Conservation (phyloP, 2,888 invertebrate species). For the Thymelicus acteon region DNA sequence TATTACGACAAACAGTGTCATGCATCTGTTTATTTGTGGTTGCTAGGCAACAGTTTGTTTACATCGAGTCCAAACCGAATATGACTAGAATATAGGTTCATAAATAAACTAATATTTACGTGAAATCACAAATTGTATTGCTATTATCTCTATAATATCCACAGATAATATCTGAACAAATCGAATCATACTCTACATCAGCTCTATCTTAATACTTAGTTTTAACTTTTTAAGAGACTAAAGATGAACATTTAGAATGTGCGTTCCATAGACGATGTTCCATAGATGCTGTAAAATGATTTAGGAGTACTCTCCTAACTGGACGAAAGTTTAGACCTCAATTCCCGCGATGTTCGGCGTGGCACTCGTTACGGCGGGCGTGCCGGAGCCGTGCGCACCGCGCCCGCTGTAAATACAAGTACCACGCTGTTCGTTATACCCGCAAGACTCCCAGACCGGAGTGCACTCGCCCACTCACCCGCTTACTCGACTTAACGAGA, state of each 20-base stretch:
- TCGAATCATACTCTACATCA: neutral
- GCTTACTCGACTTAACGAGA: slow-evolving; percentile 73
- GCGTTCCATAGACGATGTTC: neutral
- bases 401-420: slow-evolving; percentile 56
- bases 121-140: neutral
- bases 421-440: slow-evolving; percentile 78
- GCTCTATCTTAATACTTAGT: too few relatives aligned
- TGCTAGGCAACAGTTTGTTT: too few relatives aligned
- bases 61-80: too few relatives aligned
- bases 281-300: neutral
- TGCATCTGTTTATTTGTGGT: too few relatives aligned
- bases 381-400: neutral
- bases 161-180: neutral
- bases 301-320: neutral
- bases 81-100: too few relatives aligned
- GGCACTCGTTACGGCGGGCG: neutral
- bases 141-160: neutral
- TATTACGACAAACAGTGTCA: too few relatives aligned
- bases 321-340: neutral
- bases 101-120: too few relatives aligned
- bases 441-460: slow-evolving; percentile 63
- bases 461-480: slow-evolving; percentile 74
- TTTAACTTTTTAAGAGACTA: too few relatives aligned
- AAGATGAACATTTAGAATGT: neutral
- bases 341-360: neutral